Base-by-base conservation (phyloP, 2,113 vertebrate species). In the Burhinus oedicnemus region DNA sequence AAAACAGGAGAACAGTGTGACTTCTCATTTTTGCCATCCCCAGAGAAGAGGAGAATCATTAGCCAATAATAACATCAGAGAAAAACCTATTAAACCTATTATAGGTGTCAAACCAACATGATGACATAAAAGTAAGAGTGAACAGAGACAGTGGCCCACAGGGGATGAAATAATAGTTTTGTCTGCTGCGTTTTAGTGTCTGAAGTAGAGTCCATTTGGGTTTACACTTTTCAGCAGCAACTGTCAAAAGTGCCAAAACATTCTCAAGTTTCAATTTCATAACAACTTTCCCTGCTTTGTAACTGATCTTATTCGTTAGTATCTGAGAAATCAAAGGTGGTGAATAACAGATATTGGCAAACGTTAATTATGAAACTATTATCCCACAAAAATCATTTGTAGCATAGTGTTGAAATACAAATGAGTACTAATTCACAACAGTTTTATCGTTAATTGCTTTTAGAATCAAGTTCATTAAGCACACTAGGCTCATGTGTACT, bases 131-230 rank as follows among this genome's bases (percentile, higher is more conserved):
- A 94, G 81, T 69, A 82, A 57, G 75, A 95, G 44, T 52, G 64
- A 96, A 60, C 38, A 84, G 65, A 95, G 88, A 92, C 68, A 83
- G 83, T 55, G 27, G 84, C 44, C 83, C 60, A 87, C 30, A 66
- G 87, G 80, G 80, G 83, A 94, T 91, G 68, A 96, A 97, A 95
- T 96, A 96, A 96, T 83, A 95, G 75, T 97, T 97, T 97, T 90
- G 94, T 94, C 97, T 93, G 75, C 62, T 82, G 34, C 36, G 26
- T 95, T 94, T 91, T 51, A 86, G 57, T 65, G 69, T 81, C 89
- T 97, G 70, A 95, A 92, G 55, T 38, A 82, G 52, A 97, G 75
- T 72, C 87, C 62, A 78, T 94, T 98, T 96, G 71, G 79, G 64
- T 93, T 85, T 94, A 40, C 34, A 34, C 57, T 91, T 97, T 97